Evolutionary conservation across 2,797 vertebrate genomes (phyloP).

Genomic region (Acipenser oxyrinchus): DNA sequence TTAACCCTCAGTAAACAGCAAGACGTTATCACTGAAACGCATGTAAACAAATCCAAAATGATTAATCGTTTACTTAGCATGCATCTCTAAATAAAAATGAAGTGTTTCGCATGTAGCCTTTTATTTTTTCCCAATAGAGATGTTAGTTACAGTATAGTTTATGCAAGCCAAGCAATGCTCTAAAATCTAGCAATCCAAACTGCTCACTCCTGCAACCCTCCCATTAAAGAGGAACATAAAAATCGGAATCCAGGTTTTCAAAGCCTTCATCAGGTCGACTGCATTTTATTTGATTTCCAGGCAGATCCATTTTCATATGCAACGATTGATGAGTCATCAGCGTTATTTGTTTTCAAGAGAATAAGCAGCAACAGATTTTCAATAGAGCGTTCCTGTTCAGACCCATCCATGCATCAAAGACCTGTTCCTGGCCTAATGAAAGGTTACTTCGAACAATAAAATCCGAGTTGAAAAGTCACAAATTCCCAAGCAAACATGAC

Average conservation of each 20-base stretch:
- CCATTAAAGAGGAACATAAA: not conserved
- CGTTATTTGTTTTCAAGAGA: slow-evolving; percentile 32
- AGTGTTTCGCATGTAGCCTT: too few relatives aligned
- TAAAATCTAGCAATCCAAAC: slow-evolving; percentile 1
- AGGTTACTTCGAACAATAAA: too few relatives aligned
- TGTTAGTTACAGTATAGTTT: not conserved
- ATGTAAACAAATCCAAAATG: too few relatives aligned
- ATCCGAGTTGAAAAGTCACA: too few relatives aligned
- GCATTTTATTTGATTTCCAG: slow-evolving; percentile 4
- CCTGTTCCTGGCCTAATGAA: not conserved
- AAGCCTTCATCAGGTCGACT: not conserved
- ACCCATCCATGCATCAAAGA: slow-evolving; percentile 38
- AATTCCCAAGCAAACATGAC: too few relatives aligned
- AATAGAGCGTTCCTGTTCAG: slow-evolving; percentile 40
- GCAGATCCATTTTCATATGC: slow-evolving; percentile 24
- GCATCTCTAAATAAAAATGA: too few relatives aligned
- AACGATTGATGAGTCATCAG: slow-evolving; percentile 18
- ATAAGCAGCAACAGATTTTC: slow-evolving; percentile 47
- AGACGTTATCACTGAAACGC: too few relatives aligned
- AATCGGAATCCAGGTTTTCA: not conserved
- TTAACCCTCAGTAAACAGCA: too few relatives aligned
- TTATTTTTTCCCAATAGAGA: too few relatives aligned
- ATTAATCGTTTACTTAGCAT: too few relatives aligned
- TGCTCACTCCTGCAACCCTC: not conserved
- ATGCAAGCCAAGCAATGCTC: not conserved